These are phyloP conservation scores for Nyleta sp. DNA, from an alignment of 2,888 invertebrate species.

Conservation along the genomic window DNA sequence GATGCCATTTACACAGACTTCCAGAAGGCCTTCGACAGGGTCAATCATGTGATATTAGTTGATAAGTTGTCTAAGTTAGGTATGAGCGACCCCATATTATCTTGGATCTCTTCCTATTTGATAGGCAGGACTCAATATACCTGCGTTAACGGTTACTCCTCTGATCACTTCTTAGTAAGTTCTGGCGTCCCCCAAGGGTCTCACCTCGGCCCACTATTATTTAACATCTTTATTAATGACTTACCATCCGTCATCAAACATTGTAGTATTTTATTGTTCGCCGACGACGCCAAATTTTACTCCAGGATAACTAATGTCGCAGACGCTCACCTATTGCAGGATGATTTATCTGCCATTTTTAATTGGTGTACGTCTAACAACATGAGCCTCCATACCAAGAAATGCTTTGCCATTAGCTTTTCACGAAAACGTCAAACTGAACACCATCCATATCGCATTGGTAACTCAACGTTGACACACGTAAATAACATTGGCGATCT, in stretches of 20 bases:
- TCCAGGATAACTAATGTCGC: too few relatives aligned
- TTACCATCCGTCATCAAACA: neutral
- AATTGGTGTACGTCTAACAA: neutral
- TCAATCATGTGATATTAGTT: too few relatives aligned
- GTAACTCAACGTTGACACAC: too few relatives aligned
- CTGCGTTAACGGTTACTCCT: neutral
- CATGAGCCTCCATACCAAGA: neutral
- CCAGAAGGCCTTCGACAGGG: too few relatives aligned
- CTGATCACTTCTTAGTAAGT: neutral
- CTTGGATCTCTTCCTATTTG: neutral
- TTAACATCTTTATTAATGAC: constrained; percentile 13
- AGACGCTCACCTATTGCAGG: too few relatives aligned
- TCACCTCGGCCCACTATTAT: constrained; percentile 15
- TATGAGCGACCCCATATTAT: neutral
- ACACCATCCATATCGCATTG: too few relatives aligned
- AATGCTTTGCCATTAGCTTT: neutral
- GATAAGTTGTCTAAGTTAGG: too few relatives aligned
- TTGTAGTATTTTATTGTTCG: constrained; percentile 5
- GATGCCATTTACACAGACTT: too few relatives aligned
- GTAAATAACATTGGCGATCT: neutral
- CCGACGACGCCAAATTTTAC: constrained; percentile 16
- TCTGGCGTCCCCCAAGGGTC: constrained; percentile 25
- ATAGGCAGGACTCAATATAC: neutral
- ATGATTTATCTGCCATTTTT: too few relatives aligned
- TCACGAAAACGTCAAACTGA: too few relatives aligned